Evolutionary conservation across 1,140 invertebrate species (phyloP), one percentile per base, ranked within the genome.

Genomic region (Drosophila micromelanica): DNA sequence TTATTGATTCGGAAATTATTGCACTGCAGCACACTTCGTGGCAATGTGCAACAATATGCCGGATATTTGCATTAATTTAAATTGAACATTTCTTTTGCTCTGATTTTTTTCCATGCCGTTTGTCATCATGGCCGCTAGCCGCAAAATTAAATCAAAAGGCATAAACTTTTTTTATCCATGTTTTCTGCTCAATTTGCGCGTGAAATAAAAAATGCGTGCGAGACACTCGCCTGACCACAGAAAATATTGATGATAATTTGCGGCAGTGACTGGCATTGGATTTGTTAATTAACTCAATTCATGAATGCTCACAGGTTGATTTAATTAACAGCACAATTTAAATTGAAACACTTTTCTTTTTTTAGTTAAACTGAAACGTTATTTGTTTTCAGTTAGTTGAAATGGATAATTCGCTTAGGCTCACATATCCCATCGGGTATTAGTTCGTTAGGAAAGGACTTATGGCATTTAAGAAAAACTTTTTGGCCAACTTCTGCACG

Each of bases 261-360:
- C 79, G 60, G 69, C 69, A 73, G 72, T 73, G 57, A 69, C 67
- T 61, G 63, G 59, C 55, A 78, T 78, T 81, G 82, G 70, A 85
- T 86, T 81, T 86, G 73, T 52, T 75, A 81, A 85, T 85, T 87
- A 85, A 85, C 81, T 85, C 57, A 78, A 87, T 87, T 87, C 78
- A 78, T 37, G 32, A 57, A 32, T 37, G 77, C 68, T 59, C 77
- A 67, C 77, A 73, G 61, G 17, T 43, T 62, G 74, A 80, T 85
- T 84, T 85, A 84, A 84, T 85, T 80, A 85, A 84, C 76, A 7
- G 7, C 2, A 0, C 23, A 49, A 13, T 45, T 45, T 6, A 15
- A 27, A 27, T 6, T 5, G 6, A 27, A 27, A 27, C 27, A 6
- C 5, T 13, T 13, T 13, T 30, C 5, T 11, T 40, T 42, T 37